Base-by-base conservation (phyloP, 2,113 vertebrate genomes). In the Nansenia antarctica region DNA sequence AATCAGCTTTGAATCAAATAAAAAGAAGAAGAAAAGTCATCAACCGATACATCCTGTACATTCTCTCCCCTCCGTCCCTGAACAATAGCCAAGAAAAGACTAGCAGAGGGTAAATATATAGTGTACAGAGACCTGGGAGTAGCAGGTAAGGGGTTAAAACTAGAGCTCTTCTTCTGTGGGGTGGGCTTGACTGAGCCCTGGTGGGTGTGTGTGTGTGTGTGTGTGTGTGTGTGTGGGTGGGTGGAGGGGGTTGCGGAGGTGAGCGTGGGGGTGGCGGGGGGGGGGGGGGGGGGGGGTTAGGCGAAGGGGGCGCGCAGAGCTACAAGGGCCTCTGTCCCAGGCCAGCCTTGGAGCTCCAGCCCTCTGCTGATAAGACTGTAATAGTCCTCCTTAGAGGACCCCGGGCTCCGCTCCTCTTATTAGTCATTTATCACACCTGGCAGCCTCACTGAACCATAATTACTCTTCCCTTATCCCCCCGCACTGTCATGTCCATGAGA, bases 401-500 rank as follows among this genome's bases (percentile, higher is more conserved):
- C 76, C 84, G 90, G 93, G 94, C 95, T 97, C 93, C 92, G 84
- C 92, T 87, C 91, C 88, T 94, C 96, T 98, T 98, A 98, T 98
- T 98, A 98, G 95, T 96, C 95, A 99, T 99, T 99, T 98, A 99
- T 99, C 96, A 99, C 96, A 98, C 95, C 95, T 99, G 96, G 95
- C 97, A 98, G 96, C 94, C 94, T 92, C 92, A 94, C 95, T 94
- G 94, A 95, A 96, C 96, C 94, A 95, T 98, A 99, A 99, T 99
- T 99, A 98, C 95, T 98, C 95, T 98, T 96, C 95, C 94, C 95
- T 98, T 98, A 98, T 98, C 96, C 96, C 85, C 89, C 92, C 60
- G 82, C 89, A 93, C 96, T 98, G 97, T 98, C 96, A 98, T 97
- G 96, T 98, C 95, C 93, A 55, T 77, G 84, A 85, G 89, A 88